Evolutionary conservation across 2,888 invertebrate species (phyloP).

Genomic region (Ceriagrion tenellum): DNA sequence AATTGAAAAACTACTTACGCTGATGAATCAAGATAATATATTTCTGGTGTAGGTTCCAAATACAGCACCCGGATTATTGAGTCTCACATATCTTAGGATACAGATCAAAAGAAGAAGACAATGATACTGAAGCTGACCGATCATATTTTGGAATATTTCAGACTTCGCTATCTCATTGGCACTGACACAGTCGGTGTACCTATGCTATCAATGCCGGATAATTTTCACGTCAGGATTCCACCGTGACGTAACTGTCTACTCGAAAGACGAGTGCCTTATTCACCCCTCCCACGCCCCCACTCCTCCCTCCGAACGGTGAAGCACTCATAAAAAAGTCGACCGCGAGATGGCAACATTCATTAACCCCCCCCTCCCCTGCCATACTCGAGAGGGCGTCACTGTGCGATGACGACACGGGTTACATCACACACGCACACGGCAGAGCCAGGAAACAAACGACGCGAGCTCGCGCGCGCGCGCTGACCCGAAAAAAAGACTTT

Average conservation of each 20-base stretch:
- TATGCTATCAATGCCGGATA: neutral
- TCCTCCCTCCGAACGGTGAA: neutral
- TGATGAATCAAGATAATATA: too few relatives aligned
- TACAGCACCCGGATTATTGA: too few relatives aligned
- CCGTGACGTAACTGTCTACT: neutral
- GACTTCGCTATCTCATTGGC: too few relatives aligned
- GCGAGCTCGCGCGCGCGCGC: neutral
- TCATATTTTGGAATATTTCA: too few relatives aligned
- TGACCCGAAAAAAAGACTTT: constrained; percentile 30
- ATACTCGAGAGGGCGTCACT: neutral
- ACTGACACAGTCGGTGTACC: too few relatives aligned
- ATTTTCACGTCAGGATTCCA: neutral
- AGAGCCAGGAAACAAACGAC: constrained; percentile 2
- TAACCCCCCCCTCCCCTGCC: neutral
- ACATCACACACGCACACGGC: neutral
- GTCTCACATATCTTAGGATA: too few relatives aligned
- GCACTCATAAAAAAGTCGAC: neutral
- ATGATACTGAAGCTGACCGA: too few relatives aligned
- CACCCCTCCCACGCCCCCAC: neutral
- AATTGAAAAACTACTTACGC: too few relatives aligned
- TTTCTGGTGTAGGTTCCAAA: too few relatives aligned
- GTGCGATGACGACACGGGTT: neutral
- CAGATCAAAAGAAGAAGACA: too few relatives aligned
- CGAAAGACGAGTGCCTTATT: neutral
- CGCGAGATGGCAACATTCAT: neutral